Percentiles rank a stretch among this genome's conserved stretches.
Conservation (phyloP, 2,113 vertebrate species). For the Myxocyprinus asiaticus region DNA sequence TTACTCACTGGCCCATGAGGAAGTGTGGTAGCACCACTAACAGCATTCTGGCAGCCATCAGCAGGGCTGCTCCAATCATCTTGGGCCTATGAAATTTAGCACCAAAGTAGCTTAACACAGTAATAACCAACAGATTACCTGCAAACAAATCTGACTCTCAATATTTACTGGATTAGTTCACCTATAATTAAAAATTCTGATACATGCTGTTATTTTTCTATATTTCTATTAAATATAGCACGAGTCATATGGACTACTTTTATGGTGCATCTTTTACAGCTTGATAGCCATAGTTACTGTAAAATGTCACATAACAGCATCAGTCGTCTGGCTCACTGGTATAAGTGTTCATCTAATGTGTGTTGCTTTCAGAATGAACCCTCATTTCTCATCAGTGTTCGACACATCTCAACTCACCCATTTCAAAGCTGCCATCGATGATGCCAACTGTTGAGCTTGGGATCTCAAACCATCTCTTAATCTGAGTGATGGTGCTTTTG, state of each 20-base stretch:
- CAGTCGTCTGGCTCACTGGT: background rate
- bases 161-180: no score
- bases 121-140: constrained; percentile 93
- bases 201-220: no score
- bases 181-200: no score
- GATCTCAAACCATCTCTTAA: constrained; percentile 81
- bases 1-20: constrained; percentile 87
- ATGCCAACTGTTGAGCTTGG: constrained; percentile 76
- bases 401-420: constrained; percentile 69
- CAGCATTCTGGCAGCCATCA: constrained; percentile 91
- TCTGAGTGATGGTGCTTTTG: constrained; percentile 81
- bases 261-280: background rate
- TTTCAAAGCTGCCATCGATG: constrained; percentile 82
- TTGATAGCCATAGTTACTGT: no score
- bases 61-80: constrained; percentile 84
- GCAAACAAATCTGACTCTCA: constrained; percentile 16
- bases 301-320: background rate
- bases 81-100: constrained; percentile 90
- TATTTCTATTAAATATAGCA: no score
- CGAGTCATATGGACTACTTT: no score
- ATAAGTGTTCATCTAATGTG: background rate
- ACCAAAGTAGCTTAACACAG: constrained; percentile 93
- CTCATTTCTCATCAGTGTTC: background rate
- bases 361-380: background rate
- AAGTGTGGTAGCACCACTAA: constrained; percentile 91